Conservation (phyloP, 1,140 invertebrate genomes). For the Neodiprion lecontei region DNA sequence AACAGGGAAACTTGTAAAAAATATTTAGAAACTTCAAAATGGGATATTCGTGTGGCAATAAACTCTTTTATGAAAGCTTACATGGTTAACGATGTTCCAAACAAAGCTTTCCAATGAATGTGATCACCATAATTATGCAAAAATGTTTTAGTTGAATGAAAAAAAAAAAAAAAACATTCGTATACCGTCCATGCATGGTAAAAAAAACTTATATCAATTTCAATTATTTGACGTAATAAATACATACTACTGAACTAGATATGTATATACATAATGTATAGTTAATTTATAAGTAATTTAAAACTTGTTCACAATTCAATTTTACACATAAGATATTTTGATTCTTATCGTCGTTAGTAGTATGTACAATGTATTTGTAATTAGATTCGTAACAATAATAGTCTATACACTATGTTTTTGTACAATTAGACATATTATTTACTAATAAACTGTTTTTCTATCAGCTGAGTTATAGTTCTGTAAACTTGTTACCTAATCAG, state of each 20-base stretch:
- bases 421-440: background rate
- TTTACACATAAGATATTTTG: background rate
- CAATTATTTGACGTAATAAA: no score
- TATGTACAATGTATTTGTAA: background rate
- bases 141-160: no score
- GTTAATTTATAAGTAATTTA: background rate
- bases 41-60: slow-evolving; percentile 53
- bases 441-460: no score
- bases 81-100: slow-evolving; percentile 49
- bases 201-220: no score
- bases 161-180: no score
- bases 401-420: background rate
- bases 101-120: slow-evolving; percentile 46
- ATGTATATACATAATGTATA: background rate
- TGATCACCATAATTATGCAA: background rate
- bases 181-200: no score
- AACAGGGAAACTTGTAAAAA: slow-evolving; percentile 43
- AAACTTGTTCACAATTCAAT: background rate
- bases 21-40: slow-evolving; percentile 46
- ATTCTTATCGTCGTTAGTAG: background rate
- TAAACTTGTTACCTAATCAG: no score
- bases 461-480: no score
- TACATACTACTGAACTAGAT: no score
- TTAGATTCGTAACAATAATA: background rate
- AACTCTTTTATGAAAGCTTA: slow-evolving; percentile 52